Base-by-base conservation (phyloP, 2,113 vertebrate genomes). In the Sprattus sprattus region DNA sequence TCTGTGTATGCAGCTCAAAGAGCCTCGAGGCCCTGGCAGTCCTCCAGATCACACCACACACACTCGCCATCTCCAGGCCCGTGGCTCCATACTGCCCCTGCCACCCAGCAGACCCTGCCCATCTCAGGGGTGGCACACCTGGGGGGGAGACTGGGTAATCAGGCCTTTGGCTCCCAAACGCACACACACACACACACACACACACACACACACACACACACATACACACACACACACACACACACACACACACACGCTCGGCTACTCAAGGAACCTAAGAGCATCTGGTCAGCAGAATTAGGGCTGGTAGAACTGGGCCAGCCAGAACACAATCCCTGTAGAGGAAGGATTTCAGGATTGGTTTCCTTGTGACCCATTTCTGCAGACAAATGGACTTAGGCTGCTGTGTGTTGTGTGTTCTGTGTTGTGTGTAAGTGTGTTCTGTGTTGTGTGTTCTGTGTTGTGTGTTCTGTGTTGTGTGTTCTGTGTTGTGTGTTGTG, bases 31-130 rank as follows among this genome's bases (percentile, higher is more conserved):
- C 28, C 64, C 64, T 71, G 64, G 64, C 64, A 4, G 64, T 32
- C 8, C 64, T 71, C 64, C 64, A 71, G 25, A 32, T 71, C 64
- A 71, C 64, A 32, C 64, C 64, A 71, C n/a, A 71, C n/a, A 71
- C 25, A 71, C 64, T 32, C 64, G n/a, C 64, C 28, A 32, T n/a
- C n/a, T n/a, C 64, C n/a, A 32, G 64, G n/a, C n/a, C 64, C 64
- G 64, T 71, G 64, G 25, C 64, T 71, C 11, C 64, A 71, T 32
- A 32, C 64, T 32, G 64, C 25, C 64, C 64, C 64, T 71, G 64
- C 64, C 64, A 13, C 64, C 15, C 25, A 71, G 32, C 64, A 71
- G n/a, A 71, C 1, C 25, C 64, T 2, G 64, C 1, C 64, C 25
- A 13, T 71, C 64, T 71, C 64, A 8, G 64, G 64, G 28, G 64